These are phyloP conservation scores for Cryptoprocta ferox DNA, from an alignment of 2,797 vertebrate genomes.

Conservation along the genomic window DNA sequence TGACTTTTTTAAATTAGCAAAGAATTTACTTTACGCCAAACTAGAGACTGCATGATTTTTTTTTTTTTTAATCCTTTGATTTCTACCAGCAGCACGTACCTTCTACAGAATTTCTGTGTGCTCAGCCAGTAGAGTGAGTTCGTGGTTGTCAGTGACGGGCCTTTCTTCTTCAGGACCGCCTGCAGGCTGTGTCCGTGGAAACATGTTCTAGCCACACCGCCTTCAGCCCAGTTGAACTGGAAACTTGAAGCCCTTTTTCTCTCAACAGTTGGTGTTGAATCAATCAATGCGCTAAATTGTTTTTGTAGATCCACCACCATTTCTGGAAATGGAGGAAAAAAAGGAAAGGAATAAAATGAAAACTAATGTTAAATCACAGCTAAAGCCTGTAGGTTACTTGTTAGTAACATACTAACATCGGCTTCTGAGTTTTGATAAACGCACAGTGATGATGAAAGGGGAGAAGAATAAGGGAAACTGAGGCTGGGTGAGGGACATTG, in stretches of 20 bases:
- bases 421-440: neutral
- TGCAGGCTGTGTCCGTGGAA: constrained; percentile 87
- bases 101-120: constrained; percentile 83
- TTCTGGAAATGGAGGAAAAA: constrained; percentile 83
- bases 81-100: constrained; percentile 68
- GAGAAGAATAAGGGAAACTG: neutral
- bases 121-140: constrained; percentile 90
- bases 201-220: constrained; percentile 82
- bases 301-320: constrained; percentile 88
- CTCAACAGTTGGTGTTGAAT: constrained; percentile 66
- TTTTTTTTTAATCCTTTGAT: neutral
- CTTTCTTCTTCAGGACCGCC: constrained; percentile 82
- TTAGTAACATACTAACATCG: rapidly evolving
- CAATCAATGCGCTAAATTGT: constrained; percentile 87
- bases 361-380: neutral
- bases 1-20: neutral
- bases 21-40: neutral
- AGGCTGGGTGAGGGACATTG: neutral
- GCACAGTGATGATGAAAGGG: rapidly evolving
- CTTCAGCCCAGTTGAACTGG: constrained; percentile 88
- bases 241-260: constrained; percentile 87
- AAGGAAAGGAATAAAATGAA: constrained; percentile 13
- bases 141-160: constrained; percentile 66
- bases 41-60: neutral
- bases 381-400: neutral